Conservation (phyloP, 2,113 vertebrate species). For the Chunga burmeisteri region DNA sequence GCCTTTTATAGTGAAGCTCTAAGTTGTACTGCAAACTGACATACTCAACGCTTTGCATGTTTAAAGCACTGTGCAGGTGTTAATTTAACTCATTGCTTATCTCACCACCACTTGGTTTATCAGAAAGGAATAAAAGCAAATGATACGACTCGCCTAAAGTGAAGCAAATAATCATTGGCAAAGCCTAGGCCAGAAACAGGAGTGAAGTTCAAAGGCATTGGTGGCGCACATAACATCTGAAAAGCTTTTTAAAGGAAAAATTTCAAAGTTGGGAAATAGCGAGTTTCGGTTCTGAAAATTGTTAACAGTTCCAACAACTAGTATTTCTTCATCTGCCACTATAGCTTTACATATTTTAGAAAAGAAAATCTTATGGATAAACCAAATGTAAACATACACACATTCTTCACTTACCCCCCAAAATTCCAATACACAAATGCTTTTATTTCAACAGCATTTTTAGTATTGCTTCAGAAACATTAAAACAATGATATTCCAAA, state of each 20-base stretch:
- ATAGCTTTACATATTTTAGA: background rate
- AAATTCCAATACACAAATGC: background rate
- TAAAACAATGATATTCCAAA: background rate
- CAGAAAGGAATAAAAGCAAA: background rate
- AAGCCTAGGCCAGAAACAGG: background rate
- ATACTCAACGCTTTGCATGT: background rate
- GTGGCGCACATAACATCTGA: fast-evolving
- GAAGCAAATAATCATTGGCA: too few relatives aligned
- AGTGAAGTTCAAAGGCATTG: fast-evolving
- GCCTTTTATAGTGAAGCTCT: background rate
- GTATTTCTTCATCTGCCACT: background rate
- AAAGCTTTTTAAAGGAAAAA: background rate
- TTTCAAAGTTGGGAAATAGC: background rate
- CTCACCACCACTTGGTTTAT: too few relatives aligned
- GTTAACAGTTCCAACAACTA: background rate
- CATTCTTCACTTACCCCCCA: background rate
- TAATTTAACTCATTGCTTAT: background rate
- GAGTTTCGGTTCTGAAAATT: background rate
- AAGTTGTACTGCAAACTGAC: background rate
- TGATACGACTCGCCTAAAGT: fast-evolving
- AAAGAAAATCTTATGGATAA: background rate
- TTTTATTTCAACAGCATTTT: background rate
- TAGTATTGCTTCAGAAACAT: background rate
- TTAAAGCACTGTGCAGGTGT: background rate
- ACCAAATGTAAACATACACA: too few relatives aligned